A percentile compares a stretch with the other conserved stretches of the same genome.
Conservation (phyloP, 1,140 invertebrate genomes). For the Euura saliciscinereae region DNA sequence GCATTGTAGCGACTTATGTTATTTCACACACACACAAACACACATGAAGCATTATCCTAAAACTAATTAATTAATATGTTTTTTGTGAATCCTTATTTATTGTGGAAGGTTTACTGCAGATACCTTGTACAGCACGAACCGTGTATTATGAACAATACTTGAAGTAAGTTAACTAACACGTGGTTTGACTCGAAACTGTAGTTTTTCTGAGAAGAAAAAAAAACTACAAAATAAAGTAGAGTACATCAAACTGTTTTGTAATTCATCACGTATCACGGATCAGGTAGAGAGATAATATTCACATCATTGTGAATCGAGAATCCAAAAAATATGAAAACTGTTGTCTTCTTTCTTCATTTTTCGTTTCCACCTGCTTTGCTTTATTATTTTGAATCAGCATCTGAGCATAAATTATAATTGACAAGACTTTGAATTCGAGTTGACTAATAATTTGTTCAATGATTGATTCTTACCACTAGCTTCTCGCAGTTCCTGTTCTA, state of each 20-base stretch:
- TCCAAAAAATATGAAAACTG: neutral
- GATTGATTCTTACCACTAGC: neutral
- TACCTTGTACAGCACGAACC: neutral
- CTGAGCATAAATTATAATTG: neutral
- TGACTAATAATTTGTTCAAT: neutral
- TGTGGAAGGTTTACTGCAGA: neutral
- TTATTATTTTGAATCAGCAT: neutral
- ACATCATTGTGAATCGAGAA: neutral
- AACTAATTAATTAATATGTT: too few species aligned
- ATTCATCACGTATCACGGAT: too few species aligned
- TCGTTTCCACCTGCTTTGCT: neutral
- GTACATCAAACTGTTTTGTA: too few species aligned
- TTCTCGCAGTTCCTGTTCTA: neutral
- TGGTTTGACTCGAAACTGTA: neutral
- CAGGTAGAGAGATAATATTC: too few species aligned
- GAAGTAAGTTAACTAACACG: too few species aligned
- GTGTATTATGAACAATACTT: neutral
- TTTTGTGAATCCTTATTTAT: neutral
- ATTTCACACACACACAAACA: neutral
- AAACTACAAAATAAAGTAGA: too few species aligned
- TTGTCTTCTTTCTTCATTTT: neutral
- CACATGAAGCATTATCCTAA: neutral
- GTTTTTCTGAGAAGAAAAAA: neutral
- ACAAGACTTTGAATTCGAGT: neutral
- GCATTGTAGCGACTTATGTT: neutral